Evolutionary conservation across 2,113 vertebrate genomes (phyloP).

Genomic region (Pangasianodon hypophthalmus): DNA sequence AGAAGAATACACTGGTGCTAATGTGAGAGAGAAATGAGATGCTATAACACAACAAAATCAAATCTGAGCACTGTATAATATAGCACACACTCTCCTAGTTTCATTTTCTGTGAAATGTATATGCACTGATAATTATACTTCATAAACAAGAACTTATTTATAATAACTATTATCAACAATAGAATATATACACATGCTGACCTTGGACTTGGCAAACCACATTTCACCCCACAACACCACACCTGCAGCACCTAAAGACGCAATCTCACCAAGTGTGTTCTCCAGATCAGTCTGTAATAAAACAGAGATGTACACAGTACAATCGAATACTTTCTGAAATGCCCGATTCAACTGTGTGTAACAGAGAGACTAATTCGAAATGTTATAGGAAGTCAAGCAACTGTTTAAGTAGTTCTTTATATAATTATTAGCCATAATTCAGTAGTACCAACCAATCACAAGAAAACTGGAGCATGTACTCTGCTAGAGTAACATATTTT

Average conservation of each 20-base stretch:
- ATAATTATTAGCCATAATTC: background rate
- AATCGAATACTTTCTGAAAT: background rate
- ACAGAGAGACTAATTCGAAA: background rate
- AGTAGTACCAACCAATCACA: background rate
- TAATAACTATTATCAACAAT: background rate
- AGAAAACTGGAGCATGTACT: background rate
- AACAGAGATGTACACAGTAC: constrained; percentile 11
- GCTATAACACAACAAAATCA: background rate
- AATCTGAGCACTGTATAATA: background rate
- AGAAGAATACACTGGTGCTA: constrained; percentile 81
- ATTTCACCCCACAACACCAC: constrained; percentile 74
- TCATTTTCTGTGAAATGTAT: background rate
- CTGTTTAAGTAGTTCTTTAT: background rate
- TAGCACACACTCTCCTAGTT: background rate
- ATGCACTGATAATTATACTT: background rate
- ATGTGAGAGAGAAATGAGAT: background rate
- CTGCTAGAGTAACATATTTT: background rate
- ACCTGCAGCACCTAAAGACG: constrained; percentile 72
- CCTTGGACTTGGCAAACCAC: constrained; percentile 69
- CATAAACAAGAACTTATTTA: background rate
- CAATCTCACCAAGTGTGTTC: constrained; percentile 73
- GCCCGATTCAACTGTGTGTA: background rate
- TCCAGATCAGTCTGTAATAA: constrained; percentile 67
- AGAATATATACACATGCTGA: constrained; percentile 39
- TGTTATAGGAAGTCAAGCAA: background rate